phyloP scores from a whole-genome alignment of 2,888 invertebrate genomes.

The Drosophila rellima region DNA sequence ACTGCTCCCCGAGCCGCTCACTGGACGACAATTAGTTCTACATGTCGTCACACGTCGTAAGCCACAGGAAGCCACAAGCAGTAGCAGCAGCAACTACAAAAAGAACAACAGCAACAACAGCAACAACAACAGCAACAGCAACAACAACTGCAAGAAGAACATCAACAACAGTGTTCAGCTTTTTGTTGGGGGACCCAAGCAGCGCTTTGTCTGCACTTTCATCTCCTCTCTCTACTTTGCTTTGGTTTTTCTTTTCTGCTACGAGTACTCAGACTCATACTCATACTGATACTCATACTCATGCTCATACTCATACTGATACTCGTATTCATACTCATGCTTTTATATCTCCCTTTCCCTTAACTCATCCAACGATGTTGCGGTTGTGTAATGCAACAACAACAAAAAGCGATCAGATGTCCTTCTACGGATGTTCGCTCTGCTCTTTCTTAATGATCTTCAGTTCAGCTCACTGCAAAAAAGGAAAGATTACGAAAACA shows the following conservation, averaged over 20 bases:
- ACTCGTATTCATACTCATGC: neutral
- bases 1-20: slow-evolving; percentile 43
- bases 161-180: slow-evolving; percentile 26
- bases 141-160: neutral
- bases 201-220: slow-evolving; percentile 72
- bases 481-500: slow-evolving; percentile 5
- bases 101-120: slow-evolving; percentile 22
- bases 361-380: slow-evolving; percentile 39
- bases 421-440: slow-evolving; percentile 84
- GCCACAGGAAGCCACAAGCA: slow-evolving; percentile 82
- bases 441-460: slow-evolving; percentile 74
- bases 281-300: slow-evolving; percentile 25
- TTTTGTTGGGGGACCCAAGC: slow-evolving; percentile 53
- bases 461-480: slow-evolving; percentile 46
- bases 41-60: slow-evolving; percentile 83
- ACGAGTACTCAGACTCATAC: slow-evolving; percentile 27
- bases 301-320: slow-evolving; percentile 4
- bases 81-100: slow-evolving; percentile 18
- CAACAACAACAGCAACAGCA: slow-evolving; percentile 24
- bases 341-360: slow-evolving; percentile 15
- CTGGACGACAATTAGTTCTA: slow-evolving; percentile 85
- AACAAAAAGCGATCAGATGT: slow-evolving; percentile 82
- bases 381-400: slow-evolving; percentile 75
- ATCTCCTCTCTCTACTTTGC: slow-evolving; percentile 58
- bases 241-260: slow-evolving; percentile 32